These are phyloP conservation scores for Temnothorax unifasciatus DNA, from an alignment of 2,888 invertebrate genomes.

Conservation along the genomic window DNA sequence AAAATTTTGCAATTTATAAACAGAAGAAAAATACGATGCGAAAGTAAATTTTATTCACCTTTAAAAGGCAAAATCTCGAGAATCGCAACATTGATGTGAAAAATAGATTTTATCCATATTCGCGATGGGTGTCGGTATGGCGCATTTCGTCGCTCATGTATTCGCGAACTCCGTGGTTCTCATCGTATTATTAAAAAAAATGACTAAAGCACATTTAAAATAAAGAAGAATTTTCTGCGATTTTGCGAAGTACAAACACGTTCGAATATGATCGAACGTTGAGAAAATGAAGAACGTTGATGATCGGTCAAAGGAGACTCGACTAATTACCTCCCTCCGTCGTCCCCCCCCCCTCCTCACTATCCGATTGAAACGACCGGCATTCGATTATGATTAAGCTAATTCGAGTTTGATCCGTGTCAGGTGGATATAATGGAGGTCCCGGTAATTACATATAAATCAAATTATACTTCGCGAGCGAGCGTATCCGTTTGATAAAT, in stretches of 20 bases:
- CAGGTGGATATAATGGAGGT: conserved; percentile 83
- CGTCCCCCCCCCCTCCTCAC: not conserved
- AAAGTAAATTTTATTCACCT: too few species aligned
- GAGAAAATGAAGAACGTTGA: conserved; percentile 32
- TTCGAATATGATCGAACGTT: conserved; percentile 4
- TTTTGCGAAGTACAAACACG: not conserved
- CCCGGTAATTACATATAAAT: conserved; percentile 81
- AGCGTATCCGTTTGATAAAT: conserved; percentile 76
- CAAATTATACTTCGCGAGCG: conserved; percentile 77
- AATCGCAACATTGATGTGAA: conserved; percentile 45
- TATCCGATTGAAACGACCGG: conserved; percentile 70
- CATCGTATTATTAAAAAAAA: not conserved
- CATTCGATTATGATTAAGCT: conserved; percentile 83
- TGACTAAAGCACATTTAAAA: not conserved
- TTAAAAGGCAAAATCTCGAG: conserved; percentile 22
- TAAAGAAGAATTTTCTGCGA: not conserved
- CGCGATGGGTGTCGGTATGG: conserved; percentile 7
- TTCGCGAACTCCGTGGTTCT: conserved; percentile 15
- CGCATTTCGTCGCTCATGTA: conserved; percentile 21
- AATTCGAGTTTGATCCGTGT: conserved; percentile 84
- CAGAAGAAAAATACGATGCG: not conserved
- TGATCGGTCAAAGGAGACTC: conserved; percentile 71
- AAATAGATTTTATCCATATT: conserved; percentile 44
- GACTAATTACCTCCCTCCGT: conserved; percentile 67
- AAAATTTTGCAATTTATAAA: not conserved